phyloP scores from a whole-genome alignment of 2,113 vertebrate species.

The Cyrtonyx montezumae region DNA sequence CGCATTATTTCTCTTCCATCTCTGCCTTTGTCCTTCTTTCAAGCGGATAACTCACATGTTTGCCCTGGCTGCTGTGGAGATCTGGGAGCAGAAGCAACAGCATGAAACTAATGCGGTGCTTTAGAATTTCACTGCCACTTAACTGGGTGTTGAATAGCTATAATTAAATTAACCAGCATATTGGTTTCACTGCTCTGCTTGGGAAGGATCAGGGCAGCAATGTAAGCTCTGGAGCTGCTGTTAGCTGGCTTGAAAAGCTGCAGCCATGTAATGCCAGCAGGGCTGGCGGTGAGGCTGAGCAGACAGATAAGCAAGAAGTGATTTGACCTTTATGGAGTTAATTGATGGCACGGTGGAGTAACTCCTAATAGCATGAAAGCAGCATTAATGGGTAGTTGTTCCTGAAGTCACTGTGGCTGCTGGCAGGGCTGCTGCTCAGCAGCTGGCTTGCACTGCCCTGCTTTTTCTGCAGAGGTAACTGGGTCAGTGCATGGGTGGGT shows the following conservation, averaged over 20 bases:
- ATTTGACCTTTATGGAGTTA: neutral
- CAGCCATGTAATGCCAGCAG: fast-evolving
- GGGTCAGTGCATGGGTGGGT: neutral
- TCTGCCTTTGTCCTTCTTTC: constrained; percentile 63
- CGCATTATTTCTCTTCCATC: neutral
- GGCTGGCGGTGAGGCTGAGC: neutral
- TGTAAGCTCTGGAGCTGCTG: neutral
- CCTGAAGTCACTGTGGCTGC: neutral
- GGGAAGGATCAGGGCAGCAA: neutral
- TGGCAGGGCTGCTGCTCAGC: fast-evolving
- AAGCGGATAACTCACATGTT: constrained; percentile 51
- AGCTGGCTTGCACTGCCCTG: neutral
- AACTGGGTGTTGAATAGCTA: constrained; percentile 35
- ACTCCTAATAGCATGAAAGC: neutral
- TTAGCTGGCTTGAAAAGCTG: neutral
- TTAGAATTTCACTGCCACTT: constrained; percentile 55
- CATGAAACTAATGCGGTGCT: constrained; percentile 64
- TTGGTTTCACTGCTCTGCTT: constrained; percentile 42
- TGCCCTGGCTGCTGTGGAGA: constrained; percentile 23
- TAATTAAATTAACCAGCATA: constrained; percentile 64
- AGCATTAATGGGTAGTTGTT: neutral
- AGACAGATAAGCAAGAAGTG: neutral
- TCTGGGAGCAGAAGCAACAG: constrained; percentile 55
- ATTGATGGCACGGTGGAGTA: neutral
- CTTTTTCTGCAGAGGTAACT: neutral